phyloP scores from a whole-genome alignment of 2,888 invertebrate genomes.

The Torymus texanus region DNA sequence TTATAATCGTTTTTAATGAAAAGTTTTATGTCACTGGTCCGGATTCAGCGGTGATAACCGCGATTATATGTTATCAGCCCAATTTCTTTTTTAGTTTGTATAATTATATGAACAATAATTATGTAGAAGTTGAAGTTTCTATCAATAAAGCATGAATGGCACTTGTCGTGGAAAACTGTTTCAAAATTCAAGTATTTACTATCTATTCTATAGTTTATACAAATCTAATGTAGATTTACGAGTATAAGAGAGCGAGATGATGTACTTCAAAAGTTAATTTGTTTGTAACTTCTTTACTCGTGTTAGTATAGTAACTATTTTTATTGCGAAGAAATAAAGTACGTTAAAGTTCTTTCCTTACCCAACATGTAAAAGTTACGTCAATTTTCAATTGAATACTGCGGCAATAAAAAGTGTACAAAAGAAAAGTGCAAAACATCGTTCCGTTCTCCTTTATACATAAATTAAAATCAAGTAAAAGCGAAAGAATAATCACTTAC shows the following conservation, averaged over 20 bases:
- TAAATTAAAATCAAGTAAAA: not conserved
- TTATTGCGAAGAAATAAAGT: no score
- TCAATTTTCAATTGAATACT: not conserved
- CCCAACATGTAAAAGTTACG: not conserved
- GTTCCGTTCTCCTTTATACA: no score
- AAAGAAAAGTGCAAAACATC: no score
- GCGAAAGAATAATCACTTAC: constrained; percentile 78
- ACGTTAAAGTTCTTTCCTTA: no score
- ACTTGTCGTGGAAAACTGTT: not conserved
- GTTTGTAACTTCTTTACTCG: no score
- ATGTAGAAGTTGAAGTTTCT: not conserved
- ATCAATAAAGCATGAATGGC: not conserved
- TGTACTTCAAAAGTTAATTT: no score
- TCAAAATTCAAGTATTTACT: not conserved
- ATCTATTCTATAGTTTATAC: no score
- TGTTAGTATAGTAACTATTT: no score
- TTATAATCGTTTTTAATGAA: no score
- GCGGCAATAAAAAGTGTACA: not conserved
- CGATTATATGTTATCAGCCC: not conserved
- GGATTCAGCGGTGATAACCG: not conserved
- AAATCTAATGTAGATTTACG: no score
- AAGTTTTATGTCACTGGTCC: not conserved
- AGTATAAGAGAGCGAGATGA: no score
- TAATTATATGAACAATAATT: constrained; percentile 3
- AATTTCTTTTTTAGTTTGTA: constrained; percentile 24